Base-by-base conservation (phyloP, 2,113 vertebrate genomes). In the Panthera uncia region DNA sequence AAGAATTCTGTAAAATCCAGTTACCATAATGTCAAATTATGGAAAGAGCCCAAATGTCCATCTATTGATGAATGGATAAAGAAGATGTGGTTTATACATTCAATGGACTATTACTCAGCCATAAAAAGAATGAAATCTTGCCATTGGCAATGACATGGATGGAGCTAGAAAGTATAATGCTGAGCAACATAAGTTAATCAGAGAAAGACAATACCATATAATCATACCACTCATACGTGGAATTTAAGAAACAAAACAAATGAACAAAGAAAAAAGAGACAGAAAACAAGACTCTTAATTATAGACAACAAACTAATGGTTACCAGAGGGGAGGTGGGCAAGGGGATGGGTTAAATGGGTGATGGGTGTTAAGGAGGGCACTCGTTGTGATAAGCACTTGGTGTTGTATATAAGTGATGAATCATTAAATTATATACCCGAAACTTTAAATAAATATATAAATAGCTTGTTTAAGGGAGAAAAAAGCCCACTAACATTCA, bases 1-100 rank as follows among this genome's bases (percentile, higher is more conserved):
- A 94, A 91, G 7, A 80, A 73, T 94, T 95, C n/a, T 68, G 36
- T 76, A 80, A 86, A 96, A 81, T 81, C 38, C 45, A 87, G 48
- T 57, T 78, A 65, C 25, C 41, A 33, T 33, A 76, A 14, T 45
- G 25, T 27, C 41, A 76, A 48, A 76, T 25, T 48, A 48, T 45
- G 41, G 73, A 76, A 76, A 16, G 25, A 29, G 25, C 25, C 41
- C 41, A 76, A 41, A 76, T 41, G 41, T 74, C 25, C 13, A 74
- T 25, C 38, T 41, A 14, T 15, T 27, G 36, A 74, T 74, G 71
- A 74, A 15, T 45, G 13, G 45, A 76, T 76, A 29, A 45, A 76
- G 73, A 76, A 74, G 71, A 41, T 76, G 73, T 48, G 25, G 41
- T 15, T 29, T 45, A 74, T 74, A 61, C 57, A 61, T 61, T 61